Evolutionary conservation across 2,797 vertebrate genomes (phyloP).

Genomic region (Rhinogobio ventralis): DNA sequence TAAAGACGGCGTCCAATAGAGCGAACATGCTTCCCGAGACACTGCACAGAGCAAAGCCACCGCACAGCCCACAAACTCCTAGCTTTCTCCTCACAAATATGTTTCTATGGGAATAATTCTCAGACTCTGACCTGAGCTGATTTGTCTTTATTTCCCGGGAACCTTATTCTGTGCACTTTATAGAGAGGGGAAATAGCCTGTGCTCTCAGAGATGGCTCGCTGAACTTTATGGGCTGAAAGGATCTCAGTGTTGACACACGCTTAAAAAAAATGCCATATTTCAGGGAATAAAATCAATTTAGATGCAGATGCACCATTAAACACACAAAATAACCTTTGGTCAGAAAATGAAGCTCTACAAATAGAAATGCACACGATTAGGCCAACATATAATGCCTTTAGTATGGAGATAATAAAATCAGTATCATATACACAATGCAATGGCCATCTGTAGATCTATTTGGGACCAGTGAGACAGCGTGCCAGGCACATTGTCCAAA

Average conservation of each 20-base stretch:
- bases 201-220: constrained; percentile 11
- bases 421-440: constrained; percentile 29
- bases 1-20: not conserved
- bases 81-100: constrained; percentile 54
- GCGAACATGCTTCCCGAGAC: constrained; percentile 26
- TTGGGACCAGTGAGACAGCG: not conserved
- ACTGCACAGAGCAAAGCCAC: constrained; percentile 26
- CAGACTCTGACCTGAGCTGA: constrained; percentile 33
- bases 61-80: constrained; percentile 47
- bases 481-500: no score
- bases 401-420: constrained; percentile 36
- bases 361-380: constrained; percentile 26
- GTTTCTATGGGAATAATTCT: constrained; percentile 54
- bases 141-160: constrained; percentile 57
- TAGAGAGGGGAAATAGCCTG: constrained; percentile 1
- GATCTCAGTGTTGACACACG: constrained; percentile 21
- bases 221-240: constrained; percentile 38
- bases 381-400: constrained; percentile 9
- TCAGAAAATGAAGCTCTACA: constrained; percentile 10
- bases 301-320: constrained; percentile 30
- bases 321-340: constrained; percentile 26
- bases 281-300: constrained; percentile 42
- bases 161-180: constrained; percentile 18
- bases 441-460: constrained; percentile 34
- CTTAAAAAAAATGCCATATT: constrained; percentile 28